Evolutionary conservation across 1,140 invertebrate species (phyloP), one percentile per base, ranked within the genome.

Genomic region (Archivesica marissinica): DNA sequence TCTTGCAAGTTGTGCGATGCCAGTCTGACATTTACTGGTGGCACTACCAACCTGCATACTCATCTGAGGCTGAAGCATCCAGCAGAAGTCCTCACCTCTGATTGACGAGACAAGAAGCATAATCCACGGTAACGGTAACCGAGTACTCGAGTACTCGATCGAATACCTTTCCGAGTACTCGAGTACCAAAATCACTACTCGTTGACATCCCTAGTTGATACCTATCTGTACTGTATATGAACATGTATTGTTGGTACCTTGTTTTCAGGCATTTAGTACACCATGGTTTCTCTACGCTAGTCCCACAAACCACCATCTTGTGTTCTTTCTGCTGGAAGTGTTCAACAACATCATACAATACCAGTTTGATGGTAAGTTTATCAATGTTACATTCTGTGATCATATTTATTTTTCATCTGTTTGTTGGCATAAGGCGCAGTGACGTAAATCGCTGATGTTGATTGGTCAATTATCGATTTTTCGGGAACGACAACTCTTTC

Each of bases 261-360:
- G 6, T 47, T 89, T 89, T 9, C 87, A 95, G 94, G 98, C 98
- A 54, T 99, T 99, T 95, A 98, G 97, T 92, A 99, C 99, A 4
- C 98, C 99, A 0, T 99, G 99, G 98, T 99, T 99, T 95, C 95
- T 99, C 87, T 99, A 99, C 93, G 98, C 98, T 6, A 97, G 97
- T 11, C 97, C 98, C 0, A 97, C 97, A 33, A 99, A 99, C 95
- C 98, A 99, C 95, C 98, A 99, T 94, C 95, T 99, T 64, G 98
- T 99, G 0, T 99, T 99, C 94, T 99, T 99, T 94, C 94, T 99
- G 30, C 95, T 99, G 39, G 99, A 99, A 95, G 99, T 99, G 90
- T 99, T 99, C 94, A 99, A 99, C 94, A 99, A 99, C 93, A 99
- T 99, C 88, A 99, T 99, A 89, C 99, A 99, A 95, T 99, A 99